phyloP scores from a whole-genome alignment of 2,113 vertebrate species.

The Percopsis transmontana region DNA sequence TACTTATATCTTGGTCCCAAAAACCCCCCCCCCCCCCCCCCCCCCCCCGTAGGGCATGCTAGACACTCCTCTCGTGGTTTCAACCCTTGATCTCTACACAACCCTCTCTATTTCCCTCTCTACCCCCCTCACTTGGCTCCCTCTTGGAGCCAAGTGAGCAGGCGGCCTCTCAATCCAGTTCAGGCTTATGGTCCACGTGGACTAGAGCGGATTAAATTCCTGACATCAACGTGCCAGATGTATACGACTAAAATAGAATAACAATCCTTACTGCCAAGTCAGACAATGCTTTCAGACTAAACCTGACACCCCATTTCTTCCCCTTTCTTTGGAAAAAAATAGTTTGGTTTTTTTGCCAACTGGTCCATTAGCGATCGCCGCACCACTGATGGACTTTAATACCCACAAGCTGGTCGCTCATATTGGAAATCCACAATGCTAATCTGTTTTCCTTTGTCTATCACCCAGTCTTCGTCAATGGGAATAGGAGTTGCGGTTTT shows the following conservation, averaged over 20 bases:
- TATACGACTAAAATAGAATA: constrained; percentile 70
- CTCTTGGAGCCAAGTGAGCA: constrained; percentile 52
- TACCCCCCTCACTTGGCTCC: neutral
- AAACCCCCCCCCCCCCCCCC: too few species aligned
- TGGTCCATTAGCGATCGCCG: neutral
- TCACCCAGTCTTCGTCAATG: neutral
- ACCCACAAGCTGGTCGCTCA: too few species aligned
- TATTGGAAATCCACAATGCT: too few species aligned
- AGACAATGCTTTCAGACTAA: constrained; percentile 28
- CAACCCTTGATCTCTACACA: neutral
- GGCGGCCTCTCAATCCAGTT: constrained; percentile 55
- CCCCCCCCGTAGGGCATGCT: constrained; percentile 19
- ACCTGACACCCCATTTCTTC: neutral
- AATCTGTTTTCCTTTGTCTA: neutral
- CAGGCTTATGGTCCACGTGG: constrained; percentile 69
- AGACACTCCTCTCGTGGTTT: too few species aligned
- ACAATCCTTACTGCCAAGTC: constrained; percentile 23
- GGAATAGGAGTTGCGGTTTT: constrained; percentile 22
- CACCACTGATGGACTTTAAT: too few species aligned
- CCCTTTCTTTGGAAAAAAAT: neutral
- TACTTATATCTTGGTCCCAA: too few species aligned
- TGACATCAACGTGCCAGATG: constrained; percentile 77
- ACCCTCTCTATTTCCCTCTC: neutral
- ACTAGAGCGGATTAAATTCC: constrained; percentile 72
- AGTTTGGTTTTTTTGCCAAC: constrained; percentile 12